Base-by-base conservation (phyloP, 1,140 invertebrate species). In the Anastrepha obliqua region DNA sequence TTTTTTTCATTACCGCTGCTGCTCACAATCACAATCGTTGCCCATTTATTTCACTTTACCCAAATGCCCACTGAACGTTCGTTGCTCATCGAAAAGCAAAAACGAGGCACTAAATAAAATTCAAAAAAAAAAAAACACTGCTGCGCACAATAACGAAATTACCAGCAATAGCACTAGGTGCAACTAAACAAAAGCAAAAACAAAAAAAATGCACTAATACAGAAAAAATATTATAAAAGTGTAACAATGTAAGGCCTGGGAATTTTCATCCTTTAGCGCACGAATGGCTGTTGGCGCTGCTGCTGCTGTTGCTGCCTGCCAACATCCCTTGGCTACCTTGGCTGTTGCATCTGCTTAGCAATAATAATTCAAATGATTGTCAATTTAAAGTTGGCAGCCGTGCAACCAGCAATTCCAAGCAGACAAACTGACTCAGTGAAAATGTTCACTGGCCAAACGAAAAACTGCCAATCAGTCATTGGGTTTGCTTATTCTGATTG, bases 21-120 rank as follows among this genome's bases (percentile, higher is more conserved):
- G 87, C 74, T 42, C 58, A 86, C 59, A 86, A 88, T 62, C 88
- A 58, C 88, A 88, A 88, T 88, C 88, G 74, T 70, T 87, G 88
- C 85, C 88, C 86, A 88, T 88, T 88, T 88, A 88, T 88, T 88
- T 88, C 88, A 88, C 88, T 88, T 87, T 88, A 85, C 88, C 59
- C 64, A 88, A 87, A 81, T 81, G 74, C 74, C 74, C 74, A 81
- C 74, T 81, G 74, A 81, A 74, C 44, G 74, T 55, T 51, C 74
- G 20, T 15, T 8, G 47, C 17, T 17, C 44, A 29, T 6, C 47
- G 9, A 47, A 74, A 74, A 2, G 74, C 42, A 9, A 11, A 17
- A 74, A 47, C 8, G 5, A 29, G 39, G 20, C 8, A 67, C 0
- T 29, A 67, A 67, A 2, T 39, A 67, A 64, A 64, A 3, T 64